Evolutionary conservation across 2,113 vertebrate species (phyloP).

Genomic region (Herpetotheres cachinnans): DNA sequence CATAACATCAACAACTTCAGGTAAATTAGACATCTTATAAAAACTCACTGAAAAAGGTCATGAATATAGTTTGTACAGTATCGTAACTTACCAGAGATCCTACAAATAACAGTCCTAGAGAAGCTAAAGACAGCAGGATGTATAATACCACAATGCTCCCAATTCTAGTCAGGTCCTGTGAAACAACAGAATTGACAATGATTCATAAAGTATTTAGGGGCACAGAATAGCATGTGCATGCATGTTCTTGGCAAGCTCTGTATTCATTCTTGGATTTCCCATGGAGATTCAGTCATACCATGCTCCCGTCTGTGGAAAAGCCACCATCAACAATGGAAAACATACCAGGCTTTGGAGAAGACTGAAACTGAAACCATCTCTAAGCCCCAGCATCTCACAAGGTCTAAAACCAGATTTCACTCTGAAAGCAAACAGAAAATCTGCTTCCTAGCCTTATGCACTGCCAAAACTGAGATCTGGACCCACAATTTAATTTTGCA

Average conservation of each 20-base stretch:
- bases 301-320: not conserved
- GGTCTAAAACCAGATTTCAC: not conserved
- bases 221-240: not conserved
- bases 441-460: not conserved
- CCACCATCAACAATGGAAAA: not conserved
- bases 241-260: not conserved
- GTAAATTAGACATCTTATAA: not conserved
- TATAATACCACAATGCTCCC: constrained; percentile 72
- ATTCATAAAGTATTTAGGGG: not conserved
- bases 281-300: not conserved
- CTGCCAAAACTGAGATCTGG: not conserved
- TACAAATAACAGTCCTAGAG: constrained; percentile 74
- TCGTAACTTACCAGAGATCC: constrained; percentile 79
- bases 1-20: not conserved
- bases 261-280: not conserved
- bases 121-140: constrained; percentile 77
- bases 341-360: not conserved
- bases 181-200: constrained; percentile 19
- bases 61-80: not conserved
- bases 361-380: not conserved
- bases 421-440: not conserved
- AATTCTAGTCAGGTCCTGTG: constrained; percentile 70
- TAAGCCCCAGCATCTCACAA: not conserved
- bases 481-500: not conserved
- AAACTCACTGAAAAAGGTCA: not conserved